Evolutionary conservation across 2,797 vertebrate species (phyloP), one percentile per base, ranked within the genome.

Genomic region (Coregonus ussuriensis): DNA sequence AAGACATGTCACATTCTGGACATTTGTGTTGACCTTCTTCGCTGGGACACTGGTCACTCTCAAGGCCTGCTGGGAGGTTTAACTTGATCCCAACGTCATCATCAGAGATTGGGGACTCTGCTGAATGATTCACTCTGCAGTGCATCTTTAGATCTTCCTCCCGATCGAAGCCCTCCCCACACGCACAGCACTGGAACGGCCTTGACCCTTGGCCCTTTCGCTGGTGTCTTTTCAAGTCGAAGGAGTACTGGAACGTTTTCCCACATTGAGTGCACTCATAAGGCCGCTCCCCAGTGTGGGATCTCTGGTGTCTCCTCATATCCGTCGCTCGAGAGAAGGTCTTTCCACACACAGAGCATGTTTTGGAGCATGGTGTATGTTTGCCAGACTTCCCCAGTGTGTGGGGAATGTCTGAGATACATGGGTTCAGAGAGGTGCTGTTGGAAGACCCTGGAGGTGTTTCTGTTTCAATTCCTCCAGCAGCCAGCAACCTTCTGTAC

Each of bases 221-320:
- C 53, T 81, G 76, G 63, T 85, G 83, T 69, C 74, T 76, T 66
- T 77, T 80, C n/a, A 85, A 69, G 69, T 85, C 83, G 59, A 81
- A 80, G 29, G 81, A 76, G 29, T 85, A 82, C 33, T 71, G 77
- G 63, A 85, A 85, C 21, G 59, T 71, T 73, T 80, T 79, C 16
- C 72, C 72, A 2, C 83, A 85, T 29, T 78, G 59, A 4, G 4
- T 29, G 56, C 81, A 85, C 11, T 35, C 15, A 16, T 82, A 83
- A 29, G 77, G 81, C 21, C 68, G 74, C 4, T 74, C 78, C 52
- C 59, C 66, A 4, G 78, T 74, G 69, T 85, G 83, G 14, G 76
- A 80, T 54, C 31, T 74, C 63, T 82, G 78, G 75, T 85, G 83
- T 25, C 83, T 79, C 72, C 81, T 80, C 83, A 82, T 85, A 75